Base-by-base conservation (phyloP, 2,797 vertebrate genomes). In the Trematomus bernacchii region DNA sequence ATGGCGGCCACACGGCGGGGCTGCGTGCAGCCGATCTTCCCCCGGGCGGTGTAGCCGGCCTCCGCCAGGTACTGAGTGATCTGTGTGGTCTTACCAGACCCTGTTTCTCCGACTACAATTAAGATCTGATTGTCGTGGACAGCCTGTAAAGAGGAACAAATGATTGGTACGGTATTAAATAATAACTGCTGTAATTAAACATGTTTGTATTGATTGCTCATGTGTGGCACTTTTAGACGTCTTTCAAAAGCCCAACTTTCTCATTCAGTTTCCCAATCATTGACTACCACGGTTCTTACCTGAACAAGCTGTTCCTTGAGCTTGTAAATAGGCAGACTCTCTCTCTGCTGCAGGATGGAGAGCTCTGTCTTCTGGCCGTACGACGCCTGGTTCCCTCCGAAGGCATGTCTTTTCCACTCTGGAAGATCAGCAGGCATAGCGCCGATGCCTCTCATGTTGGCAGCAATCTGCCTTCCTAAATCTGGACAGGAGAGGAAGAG, bases 121-220 rank as follows among this genome's bases (percentile, higher is more conserved):
- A 99, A 89, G 85, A 99, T 99, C 94, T 99, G 98, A 86, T 99
- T 99, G 84, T 99, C 97, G 37, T 99, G 97, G 60, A 99, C 97
- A 47, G 98, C 98, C 98, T 99, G 88, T n/a, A 0, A 3, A 44
- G 51, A 58, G 12, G 27, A 6, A 23, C 0, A 55, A 30, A 0
- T 8, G 3, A n/a, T 0, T 10, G 21, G 5, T 42, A 15, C 15
- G 5, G 27, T 13, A 21, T 14, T 53, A 10, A 52, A 52, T 52
- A 6, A 13, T 12, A 27, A 27, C 21, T 3, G 51, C 4, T 1
- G 33, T 37, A 37, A 37, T 37, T 8, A 6, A 37, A 37, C n/a
- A 51, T 13, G 15, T 16, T 55, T 55, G 9, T 30, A 33, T 18
- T 12, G 21, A 6, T 4, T 46, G 7, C 33, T 37, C 33, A 37